A percentile compares a stretch with the other conserved stretches of the same genome.
phyloP scores from a whole-genome alignment of 2,888 invertebrate genomes.

The Ormia ochracea region DNA sequence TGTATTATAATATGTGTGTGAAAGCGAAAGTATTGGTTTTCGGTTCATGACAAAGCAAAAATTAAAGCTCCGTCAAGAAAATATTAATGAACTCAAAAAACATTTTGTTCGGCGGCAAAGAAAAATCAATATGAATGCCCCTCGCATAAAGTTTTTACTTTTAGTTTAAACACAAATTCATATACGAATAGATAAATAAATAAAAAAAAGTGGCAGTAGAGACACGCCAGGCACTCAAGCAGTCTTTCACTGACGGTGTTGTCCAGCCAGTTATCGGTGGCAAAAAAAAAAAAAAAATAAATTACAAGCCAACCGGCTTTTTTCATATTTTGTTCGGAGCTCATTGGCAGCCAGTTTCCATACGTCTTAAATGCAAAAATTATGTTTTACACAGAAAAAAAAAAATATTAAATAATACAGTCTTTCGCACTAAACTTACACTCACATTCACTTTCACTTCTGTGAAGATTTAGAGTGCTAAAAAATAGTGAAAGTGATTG shows the following conservation, averaged over 20 bases:
- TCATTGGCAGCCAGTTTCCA: constrained; percentile 19
- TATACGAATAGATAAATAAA: no score
- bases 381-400: constrained; percentile 24
- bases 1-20: no score
- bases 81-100: no score
- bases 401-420: constrained; percentile 38
- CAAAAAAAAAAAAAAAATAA: neutral
- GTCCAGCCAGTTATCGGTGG: constrained; percentile 30
- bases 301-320: constrained; percentile 50
- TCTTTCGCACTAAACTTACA: constrained; percentile 25
- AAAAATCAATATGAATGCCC: no score
- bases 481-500: constrained; percentile 54
- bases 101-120: no score
- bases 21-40: no score
- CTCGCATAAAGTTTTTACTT: no score
- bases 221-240: neutral
- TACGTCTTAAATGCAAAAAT: neutral
- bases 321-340: neutral
- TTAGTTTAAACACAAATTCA: no score
- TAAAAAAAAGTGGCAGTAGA: no score
- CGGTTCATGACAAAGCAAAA: no score
- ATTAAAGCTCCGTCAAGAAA: no score
- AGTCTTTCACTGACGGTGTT: constrained; percentile 12
- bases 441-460: constrained; percentile 37
- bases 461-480: constrained; percentile 2